phyloP scores from a whole-genome alignment of 2,797 vertebrate genomes.

The Orestias chungarensis region DNA sequence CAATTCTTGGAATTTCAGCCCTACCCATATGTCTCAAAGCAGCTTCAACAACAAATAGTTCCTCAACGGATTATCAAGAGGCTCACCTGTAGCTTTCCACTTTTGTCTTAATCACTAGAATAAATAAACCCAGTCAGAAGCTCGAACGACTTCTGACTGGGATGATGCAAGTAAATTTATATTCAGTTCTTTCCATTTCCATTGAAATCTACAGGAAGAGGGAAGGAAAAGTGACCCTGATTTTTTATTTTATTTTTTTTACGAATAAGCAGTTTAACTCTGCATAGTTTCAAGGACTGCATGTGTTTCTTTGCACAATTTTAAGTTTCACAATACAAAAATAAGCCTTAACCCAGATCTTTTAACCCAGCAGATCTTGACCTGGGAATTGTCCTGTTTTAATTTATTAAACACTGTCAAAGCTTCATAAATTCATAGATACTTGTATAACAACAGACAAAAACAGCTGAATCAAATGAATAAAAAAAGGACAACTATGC shows the following conservation, averaged over 20 bases:
- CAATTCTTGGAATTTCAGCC: background rate
- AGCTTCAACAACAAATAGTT: conserved; percentile 2
- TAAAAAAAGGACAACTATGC: background rate
- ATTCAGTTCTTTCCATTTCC: background rate
- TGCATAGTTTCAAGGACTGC: background rate
- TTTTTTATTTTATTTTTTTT: conserved; percentile 3
- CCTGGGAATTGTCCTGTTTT: background rate
- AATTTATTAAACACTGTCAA: background rate
- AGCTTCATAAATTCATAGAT: background rate
- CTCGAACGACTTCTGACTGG: background rate
- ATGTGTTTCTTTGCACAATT: background rate
- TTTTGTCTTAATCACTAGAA: conserved; percentile 31
- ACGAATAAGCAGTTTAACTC: conserved; percentile 20
- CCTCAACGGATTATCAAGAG: conserved; percentile 35
- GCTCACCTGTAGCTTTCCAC: conserved; percentile 19
- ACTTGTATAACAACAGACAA: too few species aligned
- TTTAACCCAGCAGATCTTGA: conserved; percentile 10
- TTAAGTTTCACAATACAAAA: conserved; percentile 3
- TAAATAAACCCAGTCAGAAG: conserved; percentile 29
- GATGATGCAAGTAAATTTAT: background rate
- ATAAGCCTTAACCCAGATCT: background rate
- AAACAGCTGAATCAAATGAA: background rate
- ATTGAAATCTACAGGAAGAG: conserved; percentile 20
- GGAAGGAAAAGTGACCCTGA: conserved; percentile 63
- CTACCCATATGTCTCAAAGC: background rate